These are phyloP conservation scores for Drosophila fulvimacula DNA, from an alignment of 2,888 invertebrate species.

Conservation along the genomic window DNA sequence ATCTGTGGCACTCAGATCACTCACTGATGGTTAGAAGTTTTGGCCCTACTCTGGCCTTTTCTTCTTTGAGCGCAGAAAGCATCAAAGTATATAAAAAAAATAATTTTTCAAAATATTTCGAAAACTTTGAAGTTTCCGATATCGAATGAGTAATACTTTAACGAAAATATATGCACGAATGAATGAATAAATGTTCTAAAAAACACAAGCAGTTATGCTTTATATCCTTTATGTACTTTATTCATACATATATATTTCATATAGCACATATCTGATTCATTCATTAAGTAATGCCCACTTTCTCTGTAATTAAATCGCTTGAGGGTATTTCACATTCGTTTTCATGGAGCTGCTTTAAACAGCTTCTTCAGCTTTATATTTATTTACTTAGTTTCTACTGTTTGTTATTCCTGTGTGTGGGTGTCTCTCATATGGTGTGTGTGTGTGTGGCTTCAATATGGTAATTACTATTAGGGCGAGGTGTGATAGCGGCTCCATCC, in stretches of 20 bases:
- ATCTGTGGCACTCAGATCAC: too few relatives aligned
- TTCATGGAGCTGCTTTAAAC: neutral
- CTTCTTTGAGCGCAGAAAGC: too few relatives aligned
- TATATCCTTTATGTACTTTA: too few relatives aligned
- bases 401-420: neutral
- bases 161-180: neutral
- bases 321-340: neutral
- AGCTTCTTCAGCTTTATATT: neutral
- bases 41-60: too few relatives aligned
- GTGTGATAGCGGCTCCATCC: constrained; percentile 6
- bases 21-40: too few relatives aligned
- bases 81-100: too few relatives aligned
- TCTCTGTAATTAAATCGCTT: neutral
- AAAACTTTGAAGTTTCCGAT: neutral
- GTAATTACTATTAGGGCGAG: constrained; percentile 33
- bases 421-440: constrained; percentile 2
- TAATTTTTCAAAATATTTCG: neutral
- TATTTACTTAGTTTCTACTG: constrained; percentile 4
- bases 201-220: too few relatives aligned
- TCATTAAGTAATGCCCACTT: neutral
- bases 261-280: neutral
- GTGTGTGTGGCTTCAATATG: constrained; percentile 36
- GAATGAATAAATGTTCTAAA: neutral
- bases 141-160: neutral
- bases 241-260: too few relatives aligned